Conservation (phyloP, 2,888 invertebrate species). For the Pheosia gnoma region DNA sequence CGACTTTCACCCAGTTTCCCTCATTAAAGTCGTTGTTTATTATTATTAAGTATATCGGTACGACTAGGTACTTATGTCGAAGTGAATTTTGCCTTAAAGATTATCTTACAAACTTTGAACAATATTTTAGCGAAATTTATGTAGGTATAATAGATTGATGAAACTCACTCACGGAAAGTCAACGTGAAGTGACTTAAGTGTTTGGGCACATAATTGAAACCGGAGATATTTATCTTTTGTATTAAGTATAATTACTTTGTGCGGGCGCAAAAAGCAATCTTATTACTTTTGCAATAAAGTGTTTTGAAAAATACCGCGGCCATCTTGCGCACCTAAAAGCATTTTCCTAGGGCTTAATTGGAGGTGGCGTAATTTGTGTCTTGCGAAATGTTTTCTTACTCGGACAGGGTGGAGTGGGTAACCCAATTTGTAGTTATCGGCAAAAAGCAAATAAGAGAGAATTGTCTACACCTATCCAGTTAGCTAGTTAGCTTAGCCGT, state of each 20-base stretch:
- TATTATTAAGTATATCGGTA: constrained; percentile 14
- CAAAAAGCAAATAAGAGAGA: constrained; percentile 51
- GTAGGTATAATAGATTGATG: constrained; percentile 19
- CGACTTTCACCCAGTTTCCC: constrained; percentile 15
- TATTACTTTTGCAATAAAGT: constrained; percentile 14
- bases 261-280: background rate
- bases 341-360: constrained; percentile 43
- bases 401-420: constrained; percentile 14
- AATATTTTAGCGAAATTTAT: constrained; percentile 36
- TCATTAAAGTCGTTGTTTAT: constrained; percentile 16
- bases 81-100: constrained; percentile 23
- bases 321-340: constrained; percentile 36
- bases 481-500: constrained; percentile 40
- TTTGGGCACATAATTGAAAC: constrained; percentile 27
- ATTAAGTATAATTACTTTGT: background rate
- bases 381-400: constrained; percentile 34
- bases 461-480: constrained; percentile 46
- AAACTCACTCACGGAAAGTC: constrained; percentile 28
- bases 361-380: constrained; percentile 41
- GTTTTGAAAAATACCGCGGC: constrained; percentile 22
- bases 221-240: constrained; percentile 11
- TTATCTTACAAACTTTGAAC: constrained; percentile 22
- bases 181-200: constrained; percentile 27
- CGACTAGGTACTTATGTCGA: constrained; percentile 14
- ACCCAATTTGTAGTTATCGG: constrained; percentile 20